Evolutionary conservation across 2,113 vertebrate genomes (phyloP).

Genomic region (Embiotoca jacksoni): DNA sequence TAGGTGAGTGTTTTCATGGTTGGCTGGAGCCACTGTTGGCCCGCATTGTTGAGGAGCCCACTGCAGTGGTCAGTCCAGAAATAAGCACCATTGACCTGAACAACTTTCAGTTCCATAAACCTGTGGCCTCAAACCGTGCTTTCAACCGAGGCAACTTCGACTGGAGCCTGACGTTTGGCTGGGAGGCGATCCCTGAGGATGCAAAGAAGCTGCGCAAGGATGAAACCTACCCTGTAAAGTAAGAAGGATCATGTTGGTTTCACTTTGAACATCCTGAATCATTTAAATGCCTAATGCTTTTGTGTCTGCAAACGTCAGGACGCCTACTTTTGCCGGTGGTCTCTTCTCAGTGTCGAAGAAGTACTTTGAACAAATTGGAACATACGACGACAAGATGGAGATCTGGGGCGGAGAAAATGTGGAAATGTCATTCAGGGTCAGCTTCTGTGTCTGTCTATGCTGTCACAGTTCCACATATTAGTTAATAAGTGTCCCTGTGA

Average conservation of each 20-base stretch:
- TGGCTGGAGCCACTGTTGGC: constrained; percentile 95
- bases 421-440: constrained; percentile 98
- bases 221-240: constrained; percentile 96
- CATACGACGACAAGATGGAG: constrained; percentile 98
- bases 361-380: constrained; percentile 96
- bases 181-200: constrained; percentile 88
- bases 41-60: constrained; percentile 93
- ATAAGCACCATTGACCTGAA: constrained; percentile 94
- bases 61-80: constrained; percentile 93
- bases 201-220: constrained; percentile 90
- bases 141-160: constrained; percentile 96
- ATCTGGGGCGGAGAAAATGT: constrained; percentile 99
- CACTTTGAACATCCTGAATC: not conserved
- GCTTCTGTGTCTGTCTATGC: constrained; percentile 38
- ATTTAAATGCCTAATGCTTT: constrained; percentile 14
- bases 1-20: constrained; percentile 96
- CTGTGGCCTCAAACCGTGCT: constrained; percentile 82
- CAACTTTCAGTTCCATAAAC: constrained; percentile 91
- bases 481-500: not conserved
- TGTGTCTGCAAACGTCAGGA: constrained; percentile 79
- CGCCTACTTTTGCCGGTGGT: constrained; percentile 95
- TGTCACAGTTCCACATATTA: not conserved
- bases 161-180: constrained; percentile 95
- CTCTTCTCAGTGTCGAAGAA: constrained; percentile 94
- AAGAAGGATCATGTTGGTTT: constrained; percentile 42